Evolutionary conservation across 1,140 invertebrate genomes (phyloP), one percentile per base, ranked within the genome.

Genomic region (Eciton burchellii): DNA sequence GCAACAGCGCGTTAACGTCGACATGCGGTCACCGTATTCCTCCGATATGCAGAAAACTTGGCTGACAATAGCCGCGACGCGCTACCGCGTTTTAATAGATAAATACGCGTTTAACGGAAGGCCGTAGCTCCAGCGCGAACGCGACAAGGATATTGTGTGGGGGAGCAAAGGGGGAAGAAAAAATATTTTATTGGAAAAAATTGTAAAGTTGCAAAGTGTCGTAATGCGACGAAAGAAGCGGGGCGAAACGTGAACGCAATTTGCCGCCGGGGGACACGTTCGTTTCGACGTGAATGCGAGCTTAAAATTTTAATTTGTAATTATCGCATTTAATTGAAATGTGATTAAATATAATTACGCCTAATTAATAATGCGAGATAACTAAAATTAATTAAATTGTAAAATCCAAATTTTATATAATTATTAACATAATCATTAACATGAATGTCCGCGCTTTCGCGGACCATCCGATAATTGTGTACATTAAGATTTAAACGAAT

Each of bases 321-420:
- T 72, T 72, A 73, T 21, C 56, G 9, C 0, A 57, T n/a, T 72
- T 73, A 26, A 59, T 72, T 73, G 24, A 73, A n/a, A 35, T 35
- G 19, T 49, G 62, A 74, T 60, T 63, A 74, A 62, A 19, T 74
- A 62, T 74, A 47, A 62, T 62, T 74, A 12, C 11, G 19, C 45
- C 29, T 47, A n/a, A n/a, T 49, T 49, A 49, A 49, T 49, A 49
- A 74, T 35, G 29, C 29, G 63, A 74, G 35, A 14, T 49, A 72
- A 72, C 41, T 72, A 21, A 45, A 59, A 14, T 63, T 74, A 19
- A 74, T 62, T 74, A 74, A 74, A 74, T 62, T 47, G 12, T 8
- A 19, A 43, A 60, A 62, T 74, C 52, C 45, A 56, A 9, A 56
- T 21, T 21, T 56, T 56, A 9, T 56, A 56, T 56, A 43, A 72